Evolutionary conservation across 2,113 vertebrate species (phyloP).

Genomic region (Merops nubicus): DNA sequence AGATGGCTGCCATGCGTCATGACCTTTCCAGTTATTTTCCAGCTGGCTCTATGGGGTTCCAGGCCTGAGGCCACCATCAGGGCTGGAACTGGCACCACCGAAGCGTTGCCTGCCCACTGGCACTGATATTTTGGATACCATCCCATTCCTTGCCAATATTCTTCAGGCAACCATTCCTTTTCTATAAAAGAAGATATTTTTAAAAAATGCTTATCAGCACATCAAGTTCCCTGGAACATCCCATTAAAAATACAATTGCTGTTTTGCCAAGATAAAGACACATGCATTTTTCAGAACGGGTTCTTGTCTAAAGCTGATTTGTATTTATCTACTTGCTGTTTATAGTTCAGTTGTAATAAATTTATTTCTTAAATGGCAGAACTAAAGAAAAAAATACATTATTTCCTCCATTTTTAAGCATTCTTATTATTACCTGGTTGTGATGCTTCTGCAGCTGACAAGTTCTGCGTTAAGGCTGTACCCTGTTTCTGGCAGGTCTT

Average conservation of each 20-base stretch:
- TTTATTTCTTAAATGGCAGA: background rate
- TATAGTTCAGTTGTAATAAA: background rate
- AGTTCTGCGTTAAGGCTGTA: background rate
- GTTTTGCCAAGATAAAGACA: rapidly evolving
- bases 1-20: rapidly evolving
- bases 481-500: background rate
- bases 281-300: background rate
- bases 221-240: background rate
- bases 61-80: background rate
- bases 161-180: background rate
- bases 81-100: rapidly evolving
- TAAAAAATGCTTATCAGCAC: background rate
- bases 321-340: background rate
- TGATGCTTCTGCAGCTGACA: background rate
- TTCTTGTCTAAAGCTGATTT: background rate
- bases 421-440: background rate
- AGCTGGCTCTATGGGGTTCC: rapidly evolving
- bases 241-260: rapidly evolving
- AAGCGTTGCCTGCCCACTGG: rapidly evolving
- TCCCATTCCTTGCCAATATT: rapidly evolving
- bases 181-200: background rate
- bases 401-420: background rate
- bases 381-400: background rate
- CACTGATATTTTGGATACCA: rapidly evolving
- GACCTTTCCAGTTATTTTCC: rapidly evolving